Evolutionary conservation across 2,888 invertebrate genomes (phyloP).

Genomic region (Seira sanloemensis): DNA sequence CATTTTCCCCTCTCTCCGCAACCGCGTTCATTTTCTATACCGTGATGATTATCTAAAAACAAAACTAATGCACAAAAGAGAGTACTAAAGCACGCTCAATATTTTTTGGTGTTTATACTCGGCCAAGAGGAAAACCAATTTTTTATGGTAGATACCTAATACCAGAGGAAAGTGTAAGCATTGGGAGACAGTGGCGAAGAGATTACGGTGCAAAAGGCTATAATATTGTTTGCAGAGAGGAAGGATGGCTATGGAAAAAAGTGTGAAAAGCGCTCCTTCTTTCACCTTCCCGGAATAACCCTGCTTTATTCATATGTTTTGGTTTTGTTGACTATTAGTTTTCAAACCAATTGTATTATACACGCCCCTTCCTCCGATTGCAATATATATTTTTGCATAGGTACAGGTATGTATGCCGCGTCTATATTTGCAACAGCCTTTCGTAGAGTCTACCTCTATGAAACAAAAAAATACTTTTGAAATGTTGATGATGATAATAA

Average conservation of each 20-base stretch:
- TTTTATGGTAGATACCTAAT: neutral
- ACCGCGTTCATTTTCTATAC: neutral
- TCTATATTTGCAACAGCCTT: neutral
- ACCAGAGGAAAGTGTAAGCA: neutral
- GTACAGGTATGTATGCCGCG: neutral
- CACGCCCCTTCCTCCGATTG: conserved; percentile 18
- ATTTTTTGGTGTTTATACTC: neutral
- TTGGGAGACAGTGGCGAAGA: neutral
- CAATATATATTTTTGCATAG: neutral
- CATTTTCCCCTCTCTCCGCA: conserved; percentile 25
- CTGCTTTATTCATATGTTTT: conserved; percentile 48
- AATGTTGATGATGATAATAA: neutral
- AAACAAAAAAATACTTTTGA: neutral
- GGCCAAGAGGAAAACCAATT: neutral
- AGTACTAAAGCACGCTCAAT: neutral
- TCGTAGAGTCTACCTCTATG: no score
- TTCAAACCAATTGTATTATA: conserved; percentile 47
- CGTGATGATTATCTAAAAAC: neutral
- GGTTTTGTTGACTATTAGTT: conserved; percentile 44
- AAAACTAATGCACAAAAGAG: neutral
- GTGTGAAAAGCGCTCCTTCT: conserved; percentile 52
- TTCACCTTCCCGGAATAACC: conserved; percentile 42
- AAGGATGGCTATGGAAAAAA: conserved; percentile 21
- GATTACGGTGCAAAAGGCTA: conserved; percentile 10
- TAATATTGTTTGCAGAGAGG: conserved; percentile 12